Evolutionary conservation across 2,797 vertebrate species (phyloP), one percentile per base, ranked within the genome.

Genomic region (Chrysolophus pictus): DNA sequence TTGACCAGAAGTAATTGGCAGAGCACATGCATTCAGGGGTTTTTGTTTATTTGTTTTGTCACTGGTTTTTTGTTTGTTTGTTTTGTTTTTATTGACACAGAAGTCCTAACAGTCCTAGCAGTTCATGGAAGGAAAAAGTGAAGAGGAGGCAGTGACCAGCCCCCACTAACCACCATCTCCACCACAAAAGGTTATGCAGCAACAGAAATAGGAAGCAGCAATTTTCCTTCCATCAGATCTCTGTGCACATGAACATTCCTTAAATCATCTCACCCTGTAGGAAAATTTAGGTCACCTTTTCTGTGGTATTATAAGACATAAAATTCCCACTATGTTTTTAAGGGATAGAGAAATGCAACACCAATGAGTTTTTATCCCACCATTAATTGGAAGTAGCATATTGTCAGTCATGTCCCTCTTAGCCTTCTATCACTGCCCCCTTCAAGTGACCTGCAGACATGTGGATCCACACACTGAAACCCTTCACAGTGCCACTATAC

Each of bases 241-340:
- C 77, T 47, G 9, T 16, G 29, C 11, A 23, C 3, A 1, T 2
- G 0, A 63, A 39, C 39, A 7, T n/a, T 81, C 10, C 35, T 77
- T 65, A 71, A 75, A 19, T 17, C 23, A 14, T 9, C 8, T 56
- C 28, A 14, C 22, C 47, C 18, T 39, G 13, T 3, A 39, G 19
- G 77, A 86, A 86, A 59, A 62, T 69, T 37, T 11, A 21, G 29
- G 16, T 70, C 41, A 51, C n/a, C 17, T 53, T 47, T 73, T 55
- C 17, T 0, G n/a, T 62, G 35, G 33, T 31, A 72, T 14, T 70
- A 44, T 9, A 64, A 75, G 42, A 10, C 51, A 81, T 29, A 59
- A 67, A 72, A 87, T 70, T 75, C 12, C n/a, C 29, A 62, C 15
- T 8, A 11, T 13, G 5, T 59, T 82, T 74, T n/a, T 33, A 47